phyloP scores from a whole-genome alignment of 2,888 invertebrate genomes.

The Alloplasta piceator region DNA sequence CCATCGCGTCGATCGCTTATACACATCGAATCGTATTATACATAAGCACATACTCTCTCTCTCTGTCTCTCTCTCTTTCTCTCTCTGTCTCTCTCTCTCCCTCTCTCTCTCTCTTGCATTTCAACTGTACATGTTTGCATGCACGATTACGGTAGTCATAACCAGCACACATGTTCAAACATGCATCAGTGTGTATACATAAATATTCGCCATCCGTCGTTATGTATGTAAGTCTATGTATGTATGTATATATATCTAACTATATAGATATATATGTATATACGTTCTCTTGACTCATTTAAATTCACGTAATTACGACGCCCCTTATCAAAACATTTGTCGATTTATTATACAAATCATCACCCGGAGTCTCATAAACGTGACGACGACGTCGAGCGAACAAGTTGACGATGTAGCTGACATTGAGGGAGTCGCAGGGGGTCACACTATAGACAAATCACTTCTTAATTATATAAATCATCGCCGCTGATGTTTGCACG shows the following conservation, averaged over 20 bases:
- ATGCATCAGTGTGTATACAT: too few relatives aligned
- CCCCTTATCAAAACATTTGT: conserved; percentile 29
- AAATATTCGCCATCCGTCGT: too few relatives aligned
- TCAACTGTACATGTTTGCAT: too few relatives aligned
- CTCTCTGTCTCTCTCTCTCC: neutral
- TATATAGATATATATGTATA: neutral
- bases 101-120: too few relatives aligned
- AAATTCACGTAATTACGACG: conserved; percentile 25
- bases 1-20: conserved; percentile 44
- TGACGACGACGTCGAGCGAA: neutral
- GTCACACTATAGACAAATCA: too few relatives aligned
- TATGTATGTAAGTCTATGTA: too few relatives aligned
- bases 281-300: conserved; percentile 8
- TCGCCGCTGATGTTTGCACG: too few relatives aligned
- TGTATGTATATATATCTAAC: conserved; percentile 3
- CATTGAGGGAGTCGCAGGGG: too few relatives aligned
- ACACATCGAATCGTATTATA: conserved; percentile 55
- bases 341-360: neutral
- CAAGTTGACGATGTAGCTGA: neutral
- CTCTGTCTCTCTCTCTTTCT: too few relatives aligned
- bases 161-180: too few relatives aligned
- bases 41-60: conserved; percentile 1
- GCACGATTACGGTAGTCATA: too few relatives aligned
- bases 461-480: too few relatives aligned
- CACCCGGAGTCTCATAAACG: neutral